Percentiles rank a stretch among this genome's conserved stretches.
Conservation (phyloP, 2,797 vertebrate genomes). For the Coregonus sp. region DNA sequence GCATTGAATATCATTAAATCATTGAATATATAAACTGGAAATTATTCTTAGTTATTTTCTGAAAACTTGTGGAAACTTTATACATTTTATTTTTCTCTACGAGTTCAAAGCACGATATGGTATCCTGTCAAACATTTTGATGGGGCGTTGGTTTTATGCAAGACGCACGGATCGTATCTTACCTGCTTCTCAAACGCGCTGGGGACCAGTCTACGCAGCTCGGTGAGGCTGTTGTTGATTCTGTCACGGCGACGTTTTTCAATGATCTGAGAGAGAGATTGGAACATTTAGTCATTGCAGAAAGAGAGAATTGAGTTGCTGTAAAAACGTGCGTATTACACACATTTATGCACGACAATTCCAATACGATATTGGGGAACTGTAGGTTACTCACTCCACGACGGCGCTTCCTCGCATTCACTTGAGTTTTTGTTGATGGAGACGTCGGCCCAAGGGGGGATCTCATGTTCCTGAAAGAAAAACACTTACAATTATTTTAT, state of each 20-base stretch:
- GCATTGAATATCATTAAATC: not conserved
- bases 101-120: not conserved
- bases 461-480: conserved; percentile 70
- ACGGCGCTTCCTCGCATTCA: conserved; percentile 92
- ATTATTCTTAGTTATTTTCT: not conserved
- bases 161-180: not conserved
- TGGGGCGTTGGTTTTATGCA: too few species aligned
- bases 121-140: not conserved
- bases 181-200: conserved; percentile 99
- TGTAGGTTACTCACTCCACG: conserved; percentile 83
- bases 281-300: not conserved
- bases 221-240: conserved; percentile 96
- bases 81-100: not conserved
- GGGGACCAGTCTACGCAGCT: conserved; percentile 92
- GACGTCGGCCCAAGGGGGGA: conserved; percentile 88
- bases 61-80: not conserved
- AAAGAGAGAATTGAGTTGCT: not conserved
- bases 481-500: not conserved
- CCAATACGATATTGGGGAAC: not conserved
- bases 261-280: conserved; percentile 82
- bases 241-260: conserved; percentile 95
- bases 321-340: not conserved
- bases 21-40: not conserved
- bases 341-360: not conserved
- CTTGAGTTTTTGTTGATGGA: conserved; percentile 88